Base-by-base conservation (phyloP, 1,140 invertebrate genomes). In the Camponotus vicinus region DNA sequence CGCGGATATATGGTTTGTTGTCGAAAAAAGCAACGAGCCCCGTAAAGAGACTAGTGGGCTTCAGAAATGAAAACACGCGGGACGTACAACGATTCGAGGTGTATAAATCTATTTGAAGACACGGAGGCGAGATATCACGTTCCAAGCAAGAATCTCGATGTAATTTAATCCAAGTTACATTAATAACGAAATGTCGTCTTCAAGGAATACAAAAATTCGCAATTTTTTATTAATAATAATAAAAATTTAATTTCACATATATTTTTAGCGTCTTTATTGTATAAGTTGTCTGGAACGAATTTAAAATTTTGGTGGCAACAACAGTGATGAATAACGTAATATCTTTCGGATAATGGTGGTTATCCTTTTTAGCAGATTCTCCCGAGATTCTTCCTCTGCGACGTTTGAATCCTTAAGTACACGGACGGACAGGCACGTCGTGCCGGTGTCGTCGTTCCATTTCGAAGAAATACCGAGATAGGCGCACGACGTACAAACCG, bases 381-480 rank as follows among this genome's bases (percentile, higher is more conserved):
- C 13, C n/a, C 18, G 21, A 49, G 69, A 73, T 73, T 52, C 21
- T 37, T 11, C 15, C 67, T 13, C 45, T 79, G 79, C 79, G 67
- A 73, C 21, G 32, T 37, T 70, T 49, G 79, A 83, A 83, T 83
- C 45, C 79, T 27, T 75, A 83, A 75, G 69, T 59, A 57, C 18
- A 61, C 8, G 67, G 34, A 34, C 40, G 13, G 45, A 57, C 55
- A 40, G 67, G 40, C 78, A 59, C 66, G 45, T 79, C 49, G 49
- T 55, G 34, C 45, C 45, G 11, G 77, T 73, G 67, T 82, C 79
- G 78, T 49, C 52, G 79, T 83, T 75, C 79, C 69, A 83, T 83
- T 83, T 61, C 69, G 55, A 75, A 34, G 69, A 75, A 83, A 83
- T 83, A 83, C 18, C 55, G 79, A 83, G 79, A 83, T 83, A 83